A percentile compares a stretch with the other conserved stretches of the same genome.
These are phyloP conservation scores for Trichogramma pretiosum DNA, from an alignment of 1,140 invertebrate species.

Conservation along the genomic window DNA sequence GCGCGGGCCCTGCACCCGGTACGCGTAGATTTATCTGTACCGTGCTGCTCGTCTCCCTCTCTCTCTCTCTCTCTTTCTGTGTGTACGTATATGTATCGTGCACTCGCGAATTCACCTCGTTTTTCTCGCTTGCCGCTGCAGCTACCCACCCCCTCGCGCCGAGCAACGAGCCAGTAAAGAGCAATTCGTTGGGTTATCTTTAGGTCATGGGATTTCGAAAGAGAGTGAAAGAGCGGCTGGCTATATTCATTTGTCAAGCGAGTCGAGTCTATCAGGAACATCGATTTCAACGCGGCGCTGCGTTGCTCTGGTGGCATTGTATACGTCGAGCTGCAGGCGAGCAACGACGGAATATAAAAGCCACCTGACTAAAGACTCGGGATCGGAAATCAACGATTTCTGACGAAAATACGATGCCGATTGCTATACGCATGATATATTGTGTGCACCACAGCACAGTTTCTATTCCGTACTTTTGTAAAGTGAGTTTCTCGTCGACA, in stretches of 20 bases:
- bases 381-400: too few species aligned
- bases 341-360: too few species aligned
- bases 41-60: background rate
- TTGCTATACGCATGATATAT: too few species aligned
- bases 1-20: too few species aligned
- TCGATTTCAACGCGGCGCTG: background rate
- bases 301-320: too few species aligned
- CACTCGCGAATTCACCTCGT: background rate
- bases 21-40: slow-evolving; percentile 5
- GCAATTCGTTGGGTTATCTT: slow-evolving; percentile 4
- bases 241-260: slow-evolving; percentile 5
- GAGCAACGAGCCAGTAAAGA: too few species aligned
- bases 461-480: too few species aligned
- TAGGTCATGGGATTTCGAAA: background rate
- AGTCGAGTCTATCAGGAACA: slow-evolving; percentile 4
- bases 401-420: too few species aligned
- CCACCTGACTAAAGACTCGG: too few species aligned
- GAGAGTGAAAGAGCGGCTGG: background rate
- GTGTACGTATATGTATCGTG: background rate
- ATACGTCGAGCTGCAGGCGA: too few species aligned
- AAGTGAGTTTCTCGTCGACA: too few species aligned
- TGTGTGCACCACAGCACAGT: too few species aligned
- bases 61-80: background rate
- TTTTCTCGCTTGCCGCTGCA: background rate
- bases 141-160: background rate